Evolutionary conservation across 2,888 invertebrate species (phyloP), one percentile per base, ranked within the genome.

Genomic region (Daptonema setosum): DNA sequence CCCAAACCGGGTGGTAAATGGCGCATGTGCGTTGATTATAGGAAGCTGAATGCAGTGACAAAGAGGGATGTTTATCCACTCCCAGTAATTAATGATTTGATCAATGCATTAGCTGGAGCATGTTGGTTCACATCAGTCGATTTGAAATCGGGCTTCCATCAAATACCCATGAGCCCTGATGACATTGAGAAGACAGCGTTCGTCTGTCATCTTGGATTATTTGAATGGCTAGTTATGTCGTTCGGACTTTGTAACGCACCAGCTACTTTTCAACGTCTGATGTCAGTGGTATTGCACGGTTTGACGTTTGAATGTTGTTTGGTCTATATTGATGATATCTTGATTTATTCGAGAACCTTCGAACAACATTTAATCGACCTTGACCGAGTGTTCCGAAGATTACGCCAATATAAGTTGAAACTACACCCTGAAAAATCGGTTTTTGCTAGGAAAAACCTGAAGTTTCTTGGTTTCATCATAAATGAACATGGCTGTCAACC

Each of bases 221-320:
- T 55, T 41, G 56, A 63, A 26, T 63, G 56, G 50, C 56, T 56
- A 5, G 43, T 57, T 11, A 59, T 63, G 58, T 55, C 58, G 0
- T 63, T 60, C 54, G 59, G 61, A 8, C 48, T 62, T 1, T 54
- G 59, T 8, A 61, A 56, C 28, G 58, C 60, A 41, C 56, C 58
- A 22, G 57, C 59, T 1, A 59, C 56, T 24, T 63, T 61, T 43
- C 59, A 63, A 56, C 28, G 60, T 20, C 53, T 61, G 5, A 55
- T 55, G 28, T 20, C 54, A 17, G 14, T 11, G 11, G 28, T 54
- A 11, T 25, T 54, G 48, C 17, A 25, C n/a, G n/a, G n/a, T n/a
- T n/a, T n/a, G n/a, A n/a, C n/a, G n/a, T n/a, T n/a, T n/a, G n/a
- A n/a, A n/a, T n/a, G n/a, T n/a, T n/a, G n/a, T 5, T 35, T 55